A percentile compares a stretch with the other conserved stretches of the same genome.
phyloP scores from a whole-genome alignment of 92 coral and sea anemone genomes.

The Parazoanthus atlanticus region DNA sequence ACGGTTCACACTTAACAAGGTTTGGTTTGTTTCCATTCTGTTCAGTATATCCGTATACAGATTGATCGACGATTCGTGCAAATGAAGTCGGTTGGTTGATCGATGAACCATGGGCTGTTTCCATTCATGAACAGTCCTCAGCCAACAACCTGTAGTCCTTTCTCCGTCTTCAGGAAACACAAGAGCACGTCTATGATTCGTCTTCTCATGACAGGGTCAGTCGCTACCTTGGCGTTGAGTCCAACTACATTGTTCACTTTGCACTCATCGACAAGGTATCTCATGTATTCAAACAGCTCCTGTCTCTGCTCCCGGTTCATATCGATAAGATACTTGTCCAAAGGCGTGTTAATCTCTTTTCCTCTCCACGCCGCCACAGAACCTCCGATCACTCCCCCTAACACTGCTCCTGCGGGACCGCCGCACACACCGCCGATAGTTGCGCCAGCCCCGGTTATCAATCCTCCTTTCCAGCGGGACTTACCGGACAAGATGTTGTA shows the following conservation, averaged over 20 bases:
- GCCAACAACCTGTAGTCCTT: constrained; percentile 54
- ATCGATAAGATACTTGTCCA: constrained; percentile 77
- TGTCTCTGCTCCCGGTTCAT: constrained; percentile 80
- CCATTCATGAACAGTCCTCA: neutral
- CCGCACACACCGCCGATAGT: constrained; percentile 89
- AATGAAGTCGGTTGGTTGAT: neutral
- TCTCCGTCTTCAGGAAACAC: constrained; percentile 78
- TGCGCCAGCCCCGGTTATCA: constrained; percentile 72
- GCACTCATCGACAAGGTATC: constrained; percentile 77
- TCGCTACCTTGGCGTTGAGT: constrained; percentile 83
- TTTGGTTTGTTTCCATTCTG: neutral
- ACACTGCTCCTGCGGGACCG: constrained; percentile 77
- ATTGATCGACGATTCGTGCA: neutral
- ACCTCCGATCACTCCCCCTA: constrained; percentile 84
- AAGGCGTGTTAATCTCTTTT: constrained; percentile 46
- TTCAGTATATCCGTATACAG: neutral
- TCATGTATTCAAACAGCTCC: constrained; percentile 70
- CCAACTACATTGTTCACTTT: constrained; percentile 70
- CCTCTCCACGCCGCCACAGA: constrained; percentile 84
- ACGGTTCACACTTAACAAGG: neutral
- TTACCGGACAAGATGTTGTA: constrained; percentile 53
- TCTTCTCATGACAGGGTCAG: constrained; percentile 69
- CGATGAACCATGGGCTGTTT: neutral
- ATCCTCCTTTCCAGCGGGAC: constrained; percentile 68
- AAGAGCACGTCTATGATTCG: constrained; percentile 78